Conservation (phyloP, 2,113 vertebrate species). For the Etia nguti region DNA sequence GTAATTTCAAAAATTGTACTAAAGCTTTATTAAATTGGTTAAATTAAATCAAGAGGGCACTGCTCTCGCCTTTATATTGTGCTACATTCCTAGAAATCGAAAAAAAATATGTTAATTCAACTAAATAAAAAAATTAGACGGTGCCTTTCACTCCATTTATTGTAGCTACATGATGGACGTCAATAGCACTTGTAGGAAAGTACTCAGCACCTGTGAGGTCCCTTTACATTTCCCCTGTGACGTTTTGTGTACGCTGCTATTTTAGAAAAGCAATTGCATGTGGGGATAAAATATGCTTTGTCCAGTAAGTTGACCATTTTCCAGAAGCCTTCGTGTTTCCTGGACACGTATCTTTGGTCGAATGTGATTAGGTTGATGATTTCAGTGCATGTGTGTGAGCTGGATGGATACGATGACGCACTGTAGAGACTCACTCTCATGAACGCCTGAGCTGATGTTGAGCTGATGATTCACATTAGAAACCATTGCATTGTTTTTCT, state of each 20-base stretch:
- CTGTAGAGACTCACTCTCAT: background rate
- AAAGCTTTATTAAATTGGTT: background rate
- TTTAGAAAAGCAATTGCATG: background rate
- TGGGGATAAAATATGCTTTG: background rate
- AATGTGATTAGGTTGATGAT: background rate
- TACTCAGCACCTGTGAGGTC: background rate
- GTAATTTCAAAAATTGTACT: background rate
- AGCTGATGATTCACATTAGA: background rate
- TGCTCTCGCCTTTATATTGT: background rate
- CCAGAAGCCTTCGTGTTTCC: background rate
- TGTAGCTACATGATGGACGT: background rate
- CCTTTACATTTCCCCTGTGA: background rate
- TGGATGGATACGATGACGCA: background rate
- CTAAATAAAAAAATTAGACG: background rate
- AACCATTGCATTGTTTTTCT: background rate
- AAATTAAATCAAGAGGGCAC: background rate
- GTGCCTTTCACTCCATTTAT: background rate
- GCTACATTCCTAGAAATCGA: background rate
- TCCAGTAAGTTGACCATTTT: background rate
- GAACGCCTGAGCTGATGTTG: background rate
- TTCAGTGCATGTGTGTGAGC: background rate
- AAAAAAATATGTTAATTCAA: background rate
- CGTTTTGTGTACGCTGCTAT: background rate
- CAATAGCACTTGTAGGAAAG: background rate
- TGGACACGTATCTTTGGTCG: rapidly evolving